A percentile compares a stretch with the other conserved stretches of the same genome.
phyloP scores from a whole-genome alignment of 2,888 invertebrate genomes.

The Phyllotreta cruciferae region DNA sequence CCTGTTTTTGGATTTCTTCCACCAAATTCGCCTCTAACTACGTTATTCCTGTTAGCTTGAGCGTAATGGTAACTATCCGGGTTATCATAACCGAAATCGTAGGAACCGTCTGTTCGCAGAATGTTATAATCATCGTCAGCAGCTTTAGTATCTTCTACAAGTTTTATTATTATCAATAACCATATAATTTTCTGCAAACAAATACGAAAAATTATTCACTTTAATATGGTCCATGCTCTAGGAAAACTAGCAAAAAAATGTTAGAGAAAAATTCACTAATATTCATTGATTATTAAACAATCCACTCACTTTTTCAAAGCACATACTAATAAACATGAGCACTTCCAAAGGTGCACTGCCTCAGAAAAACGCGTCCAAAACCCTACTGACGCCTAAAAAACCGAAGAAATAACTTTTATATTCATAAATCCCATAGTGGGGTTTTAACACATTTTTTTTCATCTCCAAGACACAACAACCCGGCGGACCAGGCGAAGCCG shows the following conservation, averaged over 20 bases:
- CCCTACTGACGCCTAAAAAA: conserved; percentile 43
- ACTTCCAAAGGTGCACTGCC: conserved; percentile 10
- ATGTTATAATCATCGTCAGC: conserved; percentile 67
- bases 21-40: conserved; percentile 76
- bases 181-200: conserved; percentile 39
- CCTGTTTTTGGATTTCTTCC: conserved; percentile 74
- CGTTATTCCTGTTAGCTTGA: conserved; percentile 69
- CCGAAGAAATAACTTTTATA: conserved; percentile 50
- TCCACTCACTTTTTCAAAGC: conserved; percentile 44
- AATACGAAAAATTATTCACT: conserved; percentile 1
- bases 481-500: conserved; percentile 42
- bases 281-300: conserved; percentile 17
- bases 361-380: conserved; percentile 31
- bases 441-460: conserved; percentile 46
- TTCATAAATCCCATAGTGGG: conserved; percentile 45
- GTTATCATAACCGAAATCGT: conserved; percentile 75
- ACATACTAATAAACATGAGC: conserved; percentile 34
- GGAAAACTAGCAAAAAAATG: background rate
- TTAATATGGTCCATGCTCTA: background rate
- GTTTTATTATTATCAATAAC: conserved; percentile 38
- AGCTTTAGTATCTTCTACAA: conserved; percentile 48
- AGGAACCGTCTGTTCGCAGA: conserved; percentile 76
- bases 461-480: conserved; percentile 48
- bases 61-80: conserved; percentile 76
- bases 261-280: background rate